phyloP scores from a whole-genome alignment of 2,113 vertebrate species.

The Xiphias gladius region DNA sequence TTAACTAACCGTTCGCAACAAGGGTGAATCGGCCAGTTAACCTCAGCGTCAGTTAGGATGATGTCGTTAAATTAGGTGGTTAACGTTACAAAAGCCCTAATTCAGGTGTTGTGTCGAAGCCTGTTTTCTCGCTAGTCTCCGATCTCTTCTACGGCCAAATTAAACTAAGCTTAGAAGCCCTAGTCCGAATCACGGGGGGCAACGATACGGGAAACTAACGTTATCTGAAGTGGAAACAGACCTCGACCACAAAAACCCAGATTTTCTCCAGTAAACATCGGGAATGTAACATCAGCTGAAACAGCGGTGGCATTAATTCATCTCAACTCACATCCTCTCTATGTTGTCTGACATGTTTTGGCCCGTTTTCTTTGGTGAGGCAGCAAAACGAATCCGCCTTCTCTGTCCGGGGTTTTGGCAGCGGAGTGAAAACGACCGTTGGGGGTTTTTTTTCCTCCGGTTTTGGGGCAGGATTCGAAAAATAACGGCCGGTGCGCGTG shows the following conservation, averaged over 20 bases:
- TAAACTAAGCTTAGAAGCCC: not conserved
- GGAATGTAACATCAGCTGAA: accelerated
- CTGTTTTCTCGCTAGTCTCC: not conserved
- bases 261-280: not conserved
- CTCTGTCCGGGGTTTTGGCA: not conserved
- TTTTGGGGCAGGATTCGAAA: not conserved
- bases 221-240: not conserved
- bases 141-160: not conserved
- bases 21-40: not conserved
- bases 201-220: too few species aligned
- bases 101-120: not conserved
- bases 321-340: slow-evolving; percentile 30
- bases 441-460: not conserved
- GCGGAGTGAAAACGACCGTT: not conserved
- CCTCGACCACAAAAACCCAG: not conserved
- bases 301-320: accelerated
- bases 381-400: not conserved
- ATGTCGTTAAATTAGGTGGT: not conserved
- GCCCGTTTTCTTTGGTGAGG: not conserved
- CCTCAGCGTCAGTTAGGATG: not conserved
- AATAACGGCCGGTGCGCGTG: not conserved
- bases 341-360: slow-evolving; percentile 16
- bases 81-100: not conserved
- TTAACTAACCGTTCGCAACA: not conserved
- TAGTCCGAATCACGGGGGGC: not conserved